Conservation (phyloP, 2,113 vertebrate genomes). For the Daubentonia madagascariensis region DNA sequence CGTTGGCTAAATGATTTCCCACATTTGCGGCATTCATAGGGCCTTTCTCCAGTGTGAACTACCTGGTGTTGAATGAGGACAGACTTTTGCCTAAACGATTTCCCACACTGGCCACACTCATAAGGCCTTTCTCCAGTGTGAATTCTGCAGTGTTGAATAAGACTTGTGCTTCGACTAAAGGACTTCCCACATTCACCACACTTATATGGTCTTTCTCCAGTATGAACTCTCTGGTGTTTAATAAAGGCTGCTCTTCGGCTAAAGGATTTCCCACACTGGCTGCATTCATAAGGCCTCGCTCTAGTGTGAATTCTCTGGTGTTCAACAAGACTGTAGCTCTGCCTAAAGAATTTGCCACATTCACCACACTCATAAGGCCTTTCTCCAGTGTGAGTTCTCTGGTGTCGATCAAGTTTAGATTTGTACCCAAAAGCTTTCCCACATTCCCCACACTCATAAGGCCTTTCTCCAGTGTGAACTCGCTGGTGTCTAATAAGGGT, state of each 20-base stretch:
- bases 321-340: neutral
- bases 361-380: neutral
- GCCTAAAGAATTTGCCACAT: neutral
- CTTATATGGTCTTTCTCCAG: neutral
- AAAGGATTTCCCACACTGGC: neutral
- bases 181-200: neutral
- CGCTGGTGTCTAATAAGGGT: constrained; percentile 63
- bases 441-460: constrained; percentile 19
- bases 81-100: neutral
- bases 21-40: neutral
- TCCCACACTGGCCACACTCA: neutral
- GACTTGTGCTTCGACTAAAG: neutral
- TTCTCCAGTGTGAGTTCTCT: constrained; percentile 36
- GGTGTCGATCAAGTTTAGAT: constrained; percentile 13
- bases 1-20: neutral
- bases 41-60: constrained; percentile 29
- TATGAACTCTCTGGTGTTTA: neutral
- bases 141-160: constrained; percentile 28
- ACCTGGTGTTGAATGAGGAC: neutral
- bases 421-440: constrained; percentile 19
- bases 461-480: constrained; percentile 66
- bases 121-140: neutral
- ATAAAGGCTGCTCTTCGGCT: neutral
- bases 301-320: constrained; percentile 6
- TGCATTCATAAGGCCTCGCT: neutral